Evolutionary conservation across 1,140 invertebrate species (phyloP).

Genomic region (Trialeurodes vaporariorum): DNA sequence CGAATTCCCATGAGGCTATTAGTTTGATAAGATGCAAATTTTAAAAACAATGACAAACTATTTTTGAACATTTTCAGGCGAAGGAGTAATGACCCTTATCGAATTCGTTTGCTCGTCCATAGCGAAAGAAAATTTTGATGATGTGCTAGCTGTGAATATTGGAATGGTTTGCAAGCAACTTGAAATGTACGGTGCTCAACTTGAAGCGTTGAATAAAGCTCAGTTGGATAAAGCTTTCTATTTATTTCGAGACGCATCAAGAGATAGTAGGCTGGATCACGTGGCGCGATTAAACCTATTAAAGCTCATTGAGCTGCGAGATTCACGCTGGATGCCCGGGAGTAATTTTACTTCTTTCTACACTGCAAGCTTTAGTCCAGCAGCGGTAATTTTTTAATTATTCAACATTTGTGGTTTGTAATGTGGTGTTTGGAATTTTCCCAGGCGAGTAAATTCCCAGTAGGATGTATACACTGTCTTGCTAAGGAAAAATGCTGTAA

Average conservation of each 20-base stretch:
- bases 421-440: no score
- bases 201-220: background rate
- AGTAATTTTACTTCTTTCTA: background rate
- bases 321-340: background rate
- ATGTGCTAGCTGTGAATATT: background rate
- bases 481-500: no score
- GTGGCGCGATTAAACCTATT: background rate
- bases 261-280: background rate
- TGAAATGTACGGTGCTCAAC: background rate
- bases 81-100: background rate
- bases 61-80: background rate
- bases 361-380: background rate
- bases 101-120: background rate
- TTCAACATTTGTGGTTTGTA: no score
- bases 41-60: no score
- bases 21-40: no score
- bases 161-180: background rate
- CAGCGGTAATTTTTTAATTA: no score
- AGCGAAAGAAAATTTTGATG: background rate
- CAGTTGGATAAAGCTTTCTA: background rate
- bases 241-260: background rate
- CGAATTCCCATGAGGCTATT: no score
- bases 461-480: no score
- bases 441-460: no score
- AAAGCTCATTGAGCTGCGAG: background rate